These are phyloP conservation scores for Limnephilus marmoratus DNA, from an alignment of 2,888 invertebrate species.

Conservation along the genomic window DNA sequence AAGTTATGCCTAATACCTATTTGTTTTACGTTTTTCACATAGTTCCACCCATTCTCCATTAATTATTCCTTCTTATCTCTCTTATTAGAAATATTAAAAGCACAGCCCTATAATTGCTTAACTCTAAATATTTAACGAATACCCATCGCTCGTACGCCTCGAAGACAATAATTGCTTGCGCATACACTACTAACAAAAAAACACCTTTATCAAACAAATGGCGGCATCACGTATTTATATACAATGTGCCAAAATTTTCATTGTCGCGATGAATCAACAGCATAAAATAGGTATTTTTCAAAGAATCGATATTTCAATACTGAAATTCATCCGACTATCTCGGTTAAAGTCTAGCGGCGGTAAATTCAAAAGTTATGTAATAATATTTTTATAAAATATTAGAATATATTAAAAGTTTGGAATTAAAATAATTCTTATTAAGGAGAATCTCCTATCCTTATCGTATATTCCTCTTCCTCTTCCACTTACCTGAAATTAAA, in stretches of 20 bases:
- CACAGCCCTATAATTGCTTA: not conserved
- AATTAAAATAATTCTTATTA: too few relatives aligned
- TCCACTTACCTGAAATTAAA: too few relatives aligned
- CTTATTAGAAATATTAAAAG: not conserved
- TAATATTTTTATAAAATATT: too few relatives aligned
- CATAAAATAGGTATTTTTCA: not conserved
- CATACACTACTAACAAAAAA: conserved; percentile 12
- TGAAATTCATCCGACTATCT: not conserved
- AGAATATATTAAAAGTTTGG: too few relatives aligned
- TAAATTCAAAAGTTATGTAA: too few relatives aligned
- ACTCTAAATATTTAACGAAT: not conserved
- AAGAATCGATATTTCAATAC: not conserved
- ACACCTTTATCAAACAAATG: conserved; percentile 31
- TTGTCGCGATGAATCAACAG: not conserved
- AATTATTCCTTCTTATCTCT: not conserved
- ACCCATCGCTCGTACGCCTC: not conserved
- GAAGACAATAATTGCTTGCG: conserved; percentile 32
- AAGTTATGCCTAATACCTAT: not conserved
- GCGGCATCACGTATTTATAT: not conserved
- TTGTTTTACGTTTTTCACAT: not conserved
- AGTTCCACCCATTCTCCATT: not conserved
- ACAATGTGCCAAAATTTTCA: conserved; percentile 18
- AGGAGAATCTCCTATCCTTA: too few relatives aligned
- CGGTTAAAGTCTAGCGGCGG: not conserved
- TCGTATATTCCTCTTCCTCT: too few relatives aligned